Evolutionary conservation across 2,797 vertebrate genomes (phyloP).

Genomic region (Euthynnus affinis): DNA sequence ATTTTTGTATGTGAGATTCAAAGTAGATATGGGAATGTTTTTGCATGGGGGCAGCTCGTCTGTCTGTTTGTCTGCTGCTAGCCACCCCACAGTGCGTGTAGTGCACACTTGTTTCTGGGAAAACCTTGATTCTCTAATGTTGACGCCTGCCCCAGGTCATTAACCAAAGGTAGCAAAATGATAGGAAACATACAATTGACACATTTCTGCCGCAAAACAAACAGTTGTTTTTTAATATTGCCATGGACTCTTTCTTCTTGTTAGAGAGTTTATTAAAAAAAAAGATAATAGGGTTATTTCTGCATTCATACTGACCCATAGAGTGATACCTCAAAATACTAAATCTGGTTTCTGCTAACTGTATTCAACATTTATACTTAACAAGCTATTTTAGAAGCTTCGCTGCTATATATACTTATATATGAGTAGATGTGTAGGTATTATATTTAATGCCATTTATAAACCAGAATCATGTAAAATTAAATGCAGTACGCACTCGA

Average conservation of each 20-base stretch:
- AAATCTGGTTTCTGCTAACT: conserved; percentile 94
- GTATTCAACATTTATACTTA: conserved; percentile 93
- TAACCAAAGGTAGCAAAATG: conserved; percentile 98
- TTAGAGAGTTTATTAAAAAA: conserved; percentile 76
- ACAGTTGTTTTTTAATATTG: conserved; percentile 89
- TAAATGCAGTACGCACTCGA: conserved; percentile 92
- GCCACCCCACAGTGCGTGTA: conserved; percentile 87
- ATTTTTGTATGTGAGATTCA: conserved; percentile 99
- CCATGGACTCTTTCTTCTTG: conserved; percentile 93
- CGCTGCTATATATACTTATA: conserved; percentile 94
- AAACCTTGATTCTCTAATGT: conserved; percentile 92
- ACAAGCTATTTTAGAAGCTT: conserved; percentile 97
- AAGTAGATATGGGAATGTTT: conserved; percentile 97
- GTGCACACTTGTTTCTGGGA: conserved; percentile 95
- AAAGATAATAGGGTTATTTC: conserved; percentile 89
- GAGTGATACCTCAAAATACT: conserved; percentile 94
- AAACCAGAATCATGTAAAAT: conserved; percentile 92
- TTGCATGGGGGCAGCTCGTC: conserved; percentile 95
- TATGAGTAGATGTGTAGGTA: conserved; percentile 88
- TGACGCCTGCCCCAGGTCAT: conserved; percentile 93
- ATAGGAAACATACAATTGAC: conserved; percentile 90
- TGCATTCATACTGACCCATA: conserved; percentile 95
- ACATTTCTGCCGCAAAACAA: conserved; percentile 91
- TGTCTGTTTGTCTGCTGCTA: conserved; percentile 91
- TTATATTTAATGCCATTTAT: conserved; percentile 96